Conservation (phyloP, 1,140 invertebrate species). For the Colletes gigas region DNA sequence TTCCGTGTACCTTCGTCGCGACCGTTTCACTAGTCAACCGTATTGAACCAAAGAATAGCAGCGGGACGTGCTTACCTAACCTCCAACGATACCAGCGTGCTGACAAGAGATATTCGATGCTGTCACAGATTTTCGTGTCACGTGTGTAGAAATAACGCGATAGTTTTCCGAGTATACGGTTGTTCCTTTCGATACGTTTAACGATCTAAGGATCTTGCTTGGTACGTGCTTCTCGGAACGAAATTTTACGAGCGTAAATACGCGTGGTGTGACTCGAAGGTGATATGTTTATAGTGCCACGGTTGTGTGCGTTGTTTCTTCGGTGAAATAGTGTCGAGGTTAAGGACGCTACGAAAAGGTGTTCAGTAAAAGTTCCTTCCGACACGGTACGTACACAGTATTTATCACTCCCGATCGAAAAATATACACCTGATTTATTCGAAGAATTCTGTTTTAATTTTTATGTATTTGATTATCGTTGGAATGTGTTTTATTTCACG, state of each 20-base stretch:
- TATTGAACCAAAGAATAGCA: neutral
- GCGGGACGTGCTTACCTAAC: neutral
- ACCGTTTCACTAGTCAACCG: no score
- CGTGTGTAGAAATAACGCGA: neutral
- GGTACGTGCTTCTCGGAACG: neutral
- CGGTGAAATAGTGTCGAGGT: slow-evolving; percentile 43
- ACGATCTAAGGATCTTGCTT: neutral
- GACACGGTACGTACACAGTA: slow-evolving; percentile 47
- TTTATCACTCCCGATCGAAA: slow-evolving; percentile 10
- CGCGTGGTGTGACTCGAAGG: neutral
- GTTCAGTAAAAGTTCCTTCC: slow-evolving; percentile 20
- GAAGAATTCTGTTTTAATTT: neutral
- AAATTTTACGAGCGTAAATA: neutral
- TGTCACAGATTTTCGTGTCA: slow-evolving; percentile 2
- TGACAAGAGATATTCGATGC: slow-evolving; percentile 25
- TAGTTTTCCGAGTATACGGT: neutral
- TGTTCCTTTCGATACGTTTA: neutral
- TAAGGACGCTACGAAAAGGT: slow-evolving; percentile 48
- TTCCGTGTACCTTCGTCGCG: neutral
- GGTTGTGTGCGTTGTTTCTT: neutral
- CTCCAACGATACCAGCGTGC: slow-evolving; percentile 4
- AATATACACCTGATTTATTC: neutral
- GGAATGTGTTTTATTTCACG: neutral
- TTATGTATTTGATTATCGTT: neutral
- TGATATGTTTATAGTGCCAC: slow-evolving; percentile 15